phyloP scores from a whole-genome alignment of 2,888 invertebrate genomes.

The Piscicola geometra region DNA sequence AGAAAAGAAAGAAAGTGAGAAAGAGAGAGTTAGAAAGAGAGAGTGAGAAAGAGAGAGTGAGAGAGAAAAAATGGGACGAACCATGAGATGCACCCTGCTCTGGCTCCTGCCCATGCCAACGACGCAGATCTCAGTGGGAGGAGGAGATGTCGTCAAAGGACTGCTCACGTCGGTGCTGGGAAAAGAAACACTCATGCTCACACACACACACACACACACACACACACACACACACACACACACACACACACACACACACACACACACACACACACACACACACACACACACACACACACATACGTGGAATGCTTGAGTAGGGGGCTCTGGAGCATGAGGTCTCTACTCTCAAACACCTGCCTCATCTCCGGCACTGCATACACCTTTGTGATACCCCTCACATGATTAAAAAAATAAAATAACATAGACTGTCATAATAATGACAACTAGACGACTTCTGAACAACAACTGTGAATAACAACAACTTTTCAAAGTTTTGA shows the following conservation, averaged over 20 bases:
- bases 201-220: too few relatives aligned
- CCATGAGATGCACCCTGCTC: constrained; percentile 73
- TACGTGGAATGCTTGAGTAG: too few relatives aligned
- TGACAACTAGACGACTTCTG: too few relatives aligned
- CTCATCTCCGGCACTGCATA: constrained; percentile 61
- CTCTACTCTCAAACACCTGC: constrained; percentile 51
- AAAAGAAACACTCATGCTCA: too few relatives aligned
- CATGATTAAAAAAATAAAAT: not conserved
- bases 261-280: not conserved
- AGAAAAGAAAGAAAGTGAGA: not conserved
- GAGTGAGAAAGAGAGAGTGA: not conserved
- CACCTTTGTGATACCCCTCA: constrained; percentile 58
- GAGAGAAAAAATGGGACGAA: constrained; percentile 50
- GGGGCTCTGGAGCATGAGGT: constrained; percentile 66
- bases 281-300: not conserved
- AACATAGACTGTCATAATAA: too few relatives aligned
- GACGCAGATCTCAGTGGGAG: constrained; percentile 61
- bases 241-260: not conserved
- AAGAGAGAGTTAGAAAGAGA: too few relatives aligned
- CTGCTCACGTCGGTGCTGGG: too few relatives aligned
- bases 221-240: too few relatives aligned
- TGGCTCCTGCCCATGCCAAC: constrained; percentile 80
- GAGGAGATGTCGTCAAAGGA: constrained; percentile 47
- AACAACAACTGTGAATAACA: too few relatives aligned
- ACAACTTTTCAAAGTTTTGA: constrained; percentile 1